Base-by-base conservation (phyloP, 1,140 invertebrate species). In the Drosophila auraria region DNA sequence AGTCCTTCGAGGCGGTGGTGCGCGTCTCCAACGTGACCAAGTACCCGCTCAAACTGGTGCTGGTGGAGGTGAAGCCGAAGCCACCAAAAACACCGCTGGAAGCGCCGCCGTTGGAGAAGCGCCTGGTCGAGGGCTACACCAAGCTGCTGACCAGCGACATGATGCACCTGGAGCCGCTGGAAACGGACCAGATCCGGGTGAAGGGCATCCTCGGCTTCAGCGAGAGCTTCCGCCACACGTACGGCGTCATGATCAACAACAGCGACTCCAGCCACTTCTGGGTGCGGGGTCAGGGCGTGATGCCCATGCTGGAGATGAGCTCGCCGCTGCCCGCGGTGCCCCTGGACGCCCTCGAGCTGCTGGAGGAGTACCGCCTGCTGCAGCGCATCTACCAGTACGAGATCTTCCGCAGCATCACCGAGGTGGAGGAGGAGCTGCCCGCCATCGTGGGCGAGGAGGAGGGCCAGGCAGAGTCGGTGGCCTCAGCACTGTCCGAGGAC, bases 311-410 rank as follows among this genome's bases (percentile, higher is more conserved):
- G 8, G 73, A 36, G 5, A 44, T 90, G 47, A 44, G n/a, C 1
- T 50, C 87, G 0, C 6, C 49, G 0, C 36, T 90, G 27, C 64
- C 76, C 0, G 20, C 12, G 0, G 3, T 36, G 2, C 68, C 68
- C 0, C 5, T 71, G 25, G 59, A 66, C 4, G n/a, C 73, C 2
- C 58, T 78, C 3, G 70, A 60, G 12, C 6, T 92, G 14, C 11
- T 66, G 9, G 70, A 84, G 25, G 91, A 92, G 56, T 92, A 92
- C 40, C 20, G 33, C 1, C 56, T 82, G 5, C 45, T 92, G 45
- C 87, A 82, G 17, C 60, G 42, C 5, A 87, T 92, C 5, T 92
- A 90, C 62, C 66, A 90, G 15, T 92, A 92, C 25, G 91, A 92
- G 38, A 78, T 75, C 17, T 92, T 92, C 23, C 84, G 89, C 56